Evolutionary conservation across 2,797 vertebrate genomes (phyloP).

Genomic region (Paguma larvata): DNA sequence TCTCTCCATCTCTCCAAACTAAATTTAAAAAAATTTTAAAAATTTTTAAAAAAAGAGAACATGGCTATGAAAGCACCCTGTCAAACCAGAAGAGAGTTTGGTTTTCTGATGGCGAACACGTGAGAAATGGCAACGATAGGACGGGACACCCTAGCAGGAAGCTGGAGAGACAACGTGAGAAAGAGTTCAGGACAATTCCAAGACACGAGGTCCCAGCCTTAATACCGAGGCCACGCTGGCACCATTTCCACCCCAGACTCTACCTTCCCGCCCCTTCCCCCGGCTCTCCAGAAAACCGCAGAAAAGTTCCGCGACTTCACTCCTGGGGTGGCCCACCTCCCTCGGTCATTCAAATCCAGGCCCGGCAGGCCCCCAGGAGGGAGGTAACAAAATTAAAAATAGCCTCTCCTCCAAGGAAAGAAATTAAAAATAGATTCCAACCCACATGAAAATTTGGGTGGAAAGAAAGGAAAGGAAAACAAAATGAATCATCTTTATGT

Average conservation of each 20-base stretch:
- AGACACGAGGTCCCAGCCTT: background rate
- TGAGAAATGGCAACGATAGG: background rate
- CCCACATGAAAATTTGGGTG: slow-evolving; percentile 84
- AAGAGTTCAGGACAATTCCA: slow-evolving; percentile 1
- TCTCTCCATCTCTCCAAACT: too few relatives aligned
- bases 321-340: background rate
- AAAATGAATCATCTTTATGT: slow-evolving; percentile 87
- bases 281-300: background rate
- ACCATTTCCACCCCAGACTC: background rate
- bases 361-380: slow-evolving; percentile 65
- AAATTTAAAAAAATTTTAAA: too few relatives aligned
- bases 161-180: background rate
- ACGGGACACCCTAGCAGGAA: background rate
- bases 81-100: background rate
- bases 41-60: background rate
- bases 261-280: background rate
- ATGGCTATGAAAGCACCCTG: background rate
- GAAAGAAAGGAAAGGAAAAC: slow-evolving; percentile 85
- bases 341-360: slow-evolving; percentile 57
- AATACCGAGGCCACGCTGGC: background rate
- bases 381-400: slow-evolving; percentile 83
- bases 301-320: slow-evolving; percentile 41
- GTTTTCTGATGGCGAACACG: background rate
- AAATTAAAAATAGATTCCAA: slow-evolving; percentile 85
- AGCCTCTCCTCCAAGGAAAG: slow-evolving; percentile 81